phyloP scores from a whole-genome alignment of 1,140 invertebrate species.

The Adelges cooleyi region DNA sequence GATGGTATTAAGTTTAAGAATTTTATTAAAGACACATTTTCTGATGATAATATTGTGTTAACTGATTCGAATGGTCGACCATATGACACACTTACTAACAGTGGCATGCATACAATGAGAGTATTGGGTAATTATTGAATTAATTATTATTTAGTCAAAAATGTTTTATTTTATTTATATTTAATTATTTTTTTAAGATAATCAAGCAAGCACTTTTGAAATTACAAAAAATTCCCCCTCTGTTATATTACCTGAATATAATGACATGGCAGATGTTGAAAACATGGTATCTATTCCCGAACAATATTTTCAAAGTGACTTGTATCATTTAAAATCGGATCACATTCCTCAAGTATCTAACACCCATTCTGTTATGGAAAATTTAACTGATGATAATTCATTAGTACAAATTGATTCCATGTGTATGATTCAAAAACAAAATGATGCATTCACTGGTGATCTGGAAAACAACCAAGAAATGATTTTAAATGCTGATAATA shows the following conservation, averaged over 20 bases:
- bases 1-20: conserved; percentile 22
- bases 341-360: conserved; percentile 5
- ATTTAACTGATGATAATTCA: background rate
- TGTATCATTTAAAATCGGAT: conserved; percentile 3
- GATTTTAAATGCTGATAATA: background rate
- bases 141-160: background rate
- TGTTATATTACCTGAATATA: conserved; percentile 8
- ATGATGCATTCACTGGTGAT: background rate
- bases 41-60: conserved; percentile 20
- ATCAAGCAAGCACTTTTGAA: background rate
- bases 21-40: conserved; percentile 20
- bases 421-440: conserved; percentile 14
- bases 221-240: conserved; percentile 10
- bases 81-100: conserved; percentile 4
- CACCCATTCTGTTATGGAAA: conserved; percentile 10
- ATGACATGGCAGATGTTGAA: background rate
- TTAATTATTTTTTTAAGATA: background rate
- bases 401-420: conserved; percentile 11
- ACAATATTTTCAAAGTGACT: conserved; percentile 20
- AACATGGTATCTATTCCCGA: conserved; percentile 14
- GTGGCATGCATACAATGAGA: conserved; percentile 7
- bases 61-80: conserved; percentile 5
- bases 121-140: background rate
- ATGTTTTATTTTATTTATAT: background rate
- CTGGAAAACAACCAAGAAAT: conserved; percentile 7